Evolutionary conservation across 2,888 invertebrate genomes (phyloP).

Genomic region (Helobdella robusta): DNA sequence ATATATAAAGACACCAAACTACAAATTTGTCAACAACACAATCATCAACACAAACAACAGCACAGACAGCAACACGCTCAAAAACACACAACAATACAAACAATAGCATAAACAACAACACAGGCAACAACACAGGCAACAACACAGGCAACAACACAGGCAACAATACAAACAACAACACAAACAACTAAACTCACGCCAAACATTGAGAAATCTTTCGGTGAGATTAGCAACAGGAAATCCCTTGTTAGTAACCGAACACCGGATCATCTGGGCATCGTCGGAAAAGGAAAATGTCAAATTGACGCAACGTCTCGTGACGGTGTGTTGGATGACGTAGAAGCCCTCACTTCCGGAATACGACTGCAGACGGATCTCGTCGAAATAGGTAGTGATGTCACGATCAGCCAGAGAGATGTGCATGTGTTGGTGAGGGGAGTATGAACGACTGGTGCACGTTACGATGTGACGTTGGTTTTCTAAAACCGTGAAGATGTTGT

Average conservation of each 20-base stretch:
- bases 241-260: neutral
- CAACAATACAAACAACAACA: neutral
- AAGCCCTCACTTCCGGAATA: neutral
- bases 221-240: constrained; percentile 2
- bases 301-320: constrained; percentile 4
- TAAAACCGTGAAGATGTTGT: neutral
- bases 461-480: neutral
- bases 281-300: constrained; percentile 3
- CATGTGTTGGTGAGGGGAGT: neutral
- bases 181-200: neutral
- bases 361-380: neutral
- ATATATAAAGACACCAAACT: no score
- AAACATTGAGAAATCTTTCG: constrained; percentile 7
- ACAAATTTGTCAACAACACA: neutral
- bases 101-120: neutral
- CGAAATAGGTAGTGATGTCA: constrained; percentile 2
- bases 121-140: neutral
- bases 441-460: constrained; percentile 2
- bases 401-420: neutral
- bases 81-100: neutral
- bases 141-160: neutral
- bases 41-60: neutral
- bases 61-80: neutral
- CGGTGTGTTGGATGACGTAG: constrained; percentile 1
- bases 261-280: constrained; percentile 5